Conservation (phyloP, 2,888 invertebrate genomes). For the Meiosimyza decipiens region DNA sequence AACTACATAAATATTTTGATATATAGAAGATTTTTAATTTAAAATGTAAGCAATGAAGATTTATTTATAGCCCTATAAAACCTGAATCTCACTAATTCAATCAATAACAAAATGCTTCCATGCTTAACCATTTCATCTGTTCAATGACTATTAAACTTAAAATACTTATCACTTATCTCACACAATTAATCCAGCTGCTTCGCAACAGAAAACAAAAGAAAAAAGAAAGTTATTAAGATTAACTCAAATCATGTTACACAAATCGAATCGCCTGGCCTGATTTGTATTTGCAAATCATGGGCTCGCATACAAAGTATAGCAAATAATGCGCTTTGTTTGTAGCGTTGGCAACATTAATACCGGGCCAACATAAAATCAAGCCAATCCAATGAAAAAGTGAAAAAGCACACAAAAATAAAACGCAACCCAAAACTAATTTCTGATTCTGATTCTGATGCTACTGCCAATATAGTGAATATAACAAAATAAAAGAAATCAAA, state of each 20-base stretch:
- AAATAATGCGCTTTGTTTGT: background rate
- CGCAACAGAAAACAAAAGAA: too few relatives aligned
- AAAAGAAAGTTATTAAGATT: background rate
- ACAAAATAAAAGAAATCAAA: too few relatives aligned
- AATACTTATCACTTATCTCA: background rate
- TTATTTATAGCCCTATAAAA: too few relatives aligned
- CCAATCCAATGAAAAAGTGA: background rate
- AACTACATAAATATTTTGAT: too few relatives aligned
- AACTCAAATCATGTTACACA: slow-evolving; percentile 7
- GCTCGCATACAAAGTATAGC: slow-evolving; percentile 12
- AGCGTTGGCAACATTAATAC: background rate
- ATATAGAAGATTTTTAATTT: too few relatives aligned
- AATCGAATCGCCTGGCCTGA: slow-evolving; percentile 10
- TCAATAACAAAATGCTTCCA: too few relatives aligned
- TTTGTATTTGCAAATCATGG: slow-evolving; percentile 8
- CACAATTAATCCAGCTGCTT: background rate
- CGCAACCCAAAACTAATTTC: too few relatives aligned
- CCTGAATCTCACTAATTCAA: too few relatives aligned
- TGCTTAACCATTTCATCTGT: too few relatives aligned
- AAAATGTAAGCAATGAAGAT: too few relatives aligned
- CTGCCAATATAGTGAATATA: too few relatives aligned
- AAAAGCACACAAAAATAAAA: background rate
- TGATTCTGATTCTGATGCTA: background rate
- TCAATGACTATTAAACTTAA: background rate
- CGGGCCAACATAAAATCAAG: background rate